phyloP scores from a whole-genome alignment of 2,797 vertebrate genomes.

The Lutjanus campechanus region DNA sequence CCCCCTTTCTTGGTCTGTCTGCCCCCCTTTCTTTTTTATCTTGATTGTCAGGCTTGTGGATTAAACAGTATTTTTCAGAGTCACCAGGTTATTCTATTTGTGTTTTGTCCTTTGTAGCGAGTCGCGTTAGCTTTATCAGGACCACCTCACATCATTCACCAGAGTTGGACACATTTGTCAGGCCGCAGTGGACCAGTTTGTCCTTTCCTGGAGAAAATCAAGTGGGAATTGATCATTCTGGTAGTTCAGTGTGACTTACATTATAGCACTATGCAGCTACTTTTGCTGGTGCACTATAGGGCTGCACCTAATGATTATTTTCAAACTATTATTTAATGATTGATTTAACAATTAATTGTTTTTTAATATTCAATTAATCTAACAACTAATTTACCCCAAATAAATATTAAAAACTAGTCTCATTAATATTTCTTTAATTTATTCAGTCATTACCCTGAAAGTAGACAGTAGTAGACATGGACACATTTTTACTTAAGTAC shows the following conservation, averaged over 20 bases:
- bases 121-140: background rate
- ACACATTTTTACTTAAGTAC: no score
- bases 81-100: background rate
- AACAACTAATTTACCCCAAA: no score
- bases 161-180: background rate
- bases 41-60: background rate
- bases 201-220: background rate
- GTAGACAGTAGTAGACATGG: no score
- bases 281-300: no score
- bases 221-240: constrained; percentile 1
- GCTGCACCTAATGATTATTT: no score
- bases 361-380: no score
- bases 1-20: background rate
- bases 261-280: background rate
- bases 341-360: no score
- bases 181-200: background rate
- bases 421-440: no score
- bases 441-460: no score
- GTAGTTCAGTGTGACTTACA: background rate
- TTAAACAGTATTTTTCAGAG: background rate
- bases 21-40: background rate
- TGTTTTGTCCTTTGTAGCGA: background rate
- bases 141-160: background rate
- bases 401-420: no score
- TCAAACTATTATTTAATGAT: no score